Conservation (phyloP, 2,797 vertebrate species). For the Cyprinodon diabolis region DNA sequence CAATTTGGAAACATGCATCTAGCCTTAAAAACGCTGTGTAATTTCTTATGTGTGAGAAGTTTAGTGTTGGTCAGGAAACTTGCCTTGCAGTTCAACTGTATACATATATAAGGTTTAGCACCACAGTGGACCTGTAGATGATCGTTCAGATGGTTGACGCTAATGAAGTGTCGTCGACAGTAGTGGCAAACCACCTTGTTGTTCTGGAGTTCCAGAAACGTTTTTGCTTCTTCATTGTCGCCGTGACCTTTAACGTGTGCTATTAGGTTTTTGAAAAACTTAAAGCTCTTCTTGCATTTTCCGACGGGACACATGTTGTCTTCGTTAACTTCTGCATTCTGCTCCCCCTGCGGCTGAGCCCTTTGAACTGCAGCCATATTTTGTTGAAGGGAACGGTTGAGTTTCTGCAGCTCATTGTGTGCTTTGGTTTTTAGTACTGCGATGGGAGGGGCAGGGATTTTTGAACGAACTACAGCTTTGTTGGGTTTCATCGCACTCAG, state of each 20-base stretch:
- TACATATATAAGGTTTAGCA: conserved; percentile 94
- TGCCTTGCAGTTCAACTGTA: conserved; percentile 95
- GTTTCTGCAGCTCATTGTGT: conserved; percentile 79
- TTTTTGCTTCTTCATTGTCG: conserved; percentile 91
- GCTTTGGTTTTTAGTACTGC: conserved; percentile 86
- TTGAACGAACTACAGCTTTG: conserved; percentile 86
- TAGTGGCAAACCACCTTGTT: conserved; percentile 98
- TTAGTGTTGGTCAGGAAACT: conserved; percentile 93
- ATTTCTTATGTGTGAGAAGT: conserved; percentile 90
- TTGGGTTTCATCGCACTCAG: conserved; percentile 91
- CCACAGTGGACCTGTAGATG: conserved; percentile 98
- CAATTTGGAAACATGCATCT: conserved; percentile 97
- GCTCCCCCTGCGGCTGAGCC: conserved; percentile 71
- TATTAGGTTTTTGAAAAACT: conserved; percentile 95
- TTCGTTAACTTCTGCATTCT: conserved; percentile 75
- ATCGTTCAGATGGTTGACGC: conserved; percentile 93
- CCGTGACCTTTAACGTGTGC: conserved; percentile 92
- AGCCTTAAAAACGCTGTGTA: conserved; percentile 89
- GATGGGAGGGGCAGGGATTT: conserved; percentile 72
- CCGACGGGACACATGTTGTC: conserved; percentile 83
- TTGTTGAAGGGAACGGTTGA: conserved; percentile 78
- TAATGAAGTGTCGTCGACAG: conserved; percentile 95
- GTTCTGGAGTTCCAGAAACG: conserved; percentile 94
- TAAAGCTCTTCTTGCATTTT: conserved; percentile 92
- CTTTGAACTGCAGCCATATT: conserved; percentile 78